Evolutionary conservation across 2,888 invertebrate species (phyloP).

Genomic region (Patella caerulea): DNA sequence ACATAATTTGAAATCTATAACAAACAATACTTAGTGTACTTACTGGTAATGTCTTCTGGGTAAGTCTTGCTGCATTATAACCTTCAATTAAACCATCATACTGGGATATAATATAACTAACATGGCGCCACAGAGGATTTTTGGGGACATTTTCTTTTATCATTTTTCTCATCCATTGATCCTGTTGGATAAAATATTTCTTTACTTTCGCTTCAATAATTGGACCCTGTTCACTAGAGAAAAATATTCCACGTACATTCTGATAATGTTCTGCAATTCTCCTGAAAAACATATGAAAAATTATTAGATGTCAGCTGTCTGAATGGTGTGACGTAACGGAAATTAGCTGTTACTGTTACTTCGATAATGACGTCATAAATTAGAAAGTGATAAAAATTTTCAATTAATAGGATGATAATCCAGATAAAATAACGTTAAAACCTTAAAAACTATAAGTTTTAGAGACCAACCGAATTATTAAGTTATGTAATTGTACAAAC

Average conservation of each 20-base stretch:
- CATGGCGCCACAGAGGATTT: slow-evolving; percentile 64
- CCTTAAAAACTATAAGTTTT: too few species aligned
- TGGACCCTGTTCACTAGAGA: slow-evolving; percentile 23
- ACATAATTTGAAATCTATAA: too few species aligned
- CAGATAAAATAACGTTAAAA: too few species aligned
- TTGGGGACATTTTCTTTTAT: slow-evolving; percentile 39
- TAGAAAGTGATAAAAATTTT: too few species aligned
- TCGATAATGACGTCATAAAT: too few species aligned
- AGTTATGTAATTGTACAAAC: too few species aligned
- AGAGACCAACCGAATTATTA: too few species aligned
- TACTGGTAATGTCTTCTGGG: slow-evolving; percentile 7
- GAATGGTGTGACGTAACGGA: too few species aligned
- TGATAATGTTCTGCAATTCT: slow-evolving; percentile 62
- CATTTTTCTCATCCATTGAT: slow-evolving; percentile 56
- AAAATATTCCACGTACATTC: slow-evolving; percentile 53
- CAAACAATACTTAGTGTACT: background rate
- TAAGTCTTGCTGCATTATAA: slow-evolving; percentile 42
- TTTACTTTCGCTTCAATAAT: slow-evolving; percentile 38
- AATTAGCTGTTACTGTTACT: too few species aligned
- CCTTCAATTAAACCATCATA: slow-evolving; percentile 64
- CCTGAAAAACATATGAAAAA: slow-evolving; percentile 43
- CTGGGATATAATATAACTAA: slow-evolving; percentile 60
- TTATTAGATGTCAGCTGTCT: too few species aligned
- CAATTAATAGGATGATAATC: too few species aligned
- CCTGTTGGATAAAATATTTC: slow-evolving; percentile 55